Evolutionary conservation across 2,797 vertebrate genomes (phyloP), one percentile per base, ranked within the genome.

Genomic region (Muscicapa comitata): DNA sequence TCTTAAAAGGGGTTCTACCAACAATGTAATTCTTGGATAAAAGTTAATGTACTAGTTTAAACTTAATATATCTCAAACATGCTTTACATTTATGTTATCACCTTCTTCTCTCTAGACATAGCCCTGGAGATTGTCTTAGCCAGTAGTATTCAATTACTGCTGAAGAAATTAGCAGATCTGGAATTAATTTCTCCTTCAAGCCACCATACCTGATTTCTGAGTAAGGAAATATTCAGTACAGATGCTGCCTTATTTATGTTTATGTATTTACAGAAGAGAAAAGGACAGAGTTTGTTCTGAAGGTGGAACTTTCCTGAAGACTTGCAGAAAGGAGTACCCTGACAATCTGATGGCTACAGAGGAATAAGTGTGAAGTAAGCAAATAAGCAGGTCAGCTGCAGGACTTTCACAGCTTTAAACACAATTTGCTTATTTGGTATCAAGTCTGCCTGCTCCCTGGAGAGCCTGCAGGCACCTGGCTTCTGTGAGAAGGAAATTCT

Each of bases 321-420:
- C 75, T 24, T 90, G 62, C 66, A 75, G 62, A 8, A 42, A 59
- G 29, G 12, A 62, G 7, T 18, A 28, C 15, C 29, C 31, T 54
- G 45, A 48, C 42, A 86, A 55, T 54, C n/a, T 35, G 37, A 87
- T 8, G 20, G 16, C 47, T 77, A n/a, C 33, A 67, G 57, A 65
- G 33, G 48, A 85, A 77, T 17, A 91, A 90, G 82, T 2, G 7
- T 42, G 35, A 81, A 83, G n/a, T 38, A 86, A 80, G 45, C 72
- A 94, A 86, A 94, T 28, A 87, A 92, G 57, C 72, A 88, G 71
- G n/a, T 61, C 72, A 94, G 16, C 51, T 63, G 57, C 47, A 86
- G 74, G 55, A 88, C 51, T 62, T 87, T 83, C n/a, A 85, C 16
- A 75, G 38, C 37, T 87, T 78, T 25, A 68, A 50, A 43, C 17